These are phyloP conservation scores for Zaprionus vittiger DNA, from an alignment of 1,140 invertebrate genomes.

Conservation along the genomic window DNA sequence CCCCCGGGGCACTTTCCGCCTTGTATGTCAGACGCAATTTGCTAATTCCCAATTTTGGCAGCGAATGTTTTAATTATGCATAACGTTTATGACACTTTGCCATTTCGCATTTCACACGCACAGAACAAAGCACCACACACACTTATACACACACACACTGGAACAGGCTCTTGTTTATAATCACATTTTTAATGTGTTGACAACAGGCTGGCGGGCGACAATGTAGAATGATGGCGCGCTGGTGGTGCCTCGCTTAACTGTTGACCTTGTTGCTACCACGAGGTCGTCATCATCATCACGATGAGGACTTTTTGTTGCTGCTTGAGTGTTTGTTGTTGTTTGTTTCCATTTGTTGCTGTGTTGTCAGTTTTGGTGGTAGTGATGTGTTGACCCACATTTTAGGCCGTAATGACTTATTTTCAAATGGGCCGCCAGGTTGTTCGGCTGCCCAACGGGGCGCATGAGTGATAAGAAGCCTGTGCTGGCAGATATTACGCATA, in stretches of 20 bases:
- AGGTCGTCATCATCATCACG: slow-evolving; percentile 49
- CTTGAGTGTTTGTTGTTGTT: not conserved
- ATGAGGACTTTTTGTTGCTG: not conserved
- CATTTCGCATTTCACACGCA: slow-evolving; percentile 49
- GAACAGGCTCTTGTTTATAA: slow-evolving; percentile 49
- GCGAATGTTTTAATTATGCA: slow-evolving; percentile 72
- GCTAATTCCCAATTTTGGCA: slow-evolving; percentile 63
- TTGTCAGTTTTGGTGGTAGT: slow-evolving; percentile 17
- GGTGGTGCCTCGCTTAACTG: slow-evolving; percentile 31
- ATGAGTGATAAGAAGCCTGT: slow-evolving; percentile 47
- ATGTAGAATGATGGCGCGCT: slow-evolving; percentile 27
- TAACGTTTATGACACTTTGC: slow-evolving; percentile 64
- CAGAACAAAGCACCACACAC: slow-evolving; percentile 30
- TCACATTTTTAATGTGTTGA: slow-evolving; percentile 71
- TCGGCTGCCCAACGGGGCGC: slow-evolving; percentile 26
- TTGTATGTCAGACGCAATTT: slow-evolving; percentile 46
- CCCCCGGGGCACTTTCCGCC: not conserved
- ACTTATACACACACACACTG: slow-evolving; percentile 11
- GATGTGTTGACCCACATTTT: slow-evolving; percentile 56
- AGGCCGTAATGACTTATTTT: slow-evolving; percentile 42
- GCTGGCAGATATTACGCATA: slow-evolving; percentile 44
- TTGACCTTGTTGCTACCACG: slow-evolving; percentile 59
- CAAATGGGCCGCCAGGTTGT: slow-evolving; percentile 24
- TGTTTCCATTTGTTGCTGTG: slow-evolving; percentile 16
- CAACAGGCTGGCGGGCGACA: slow-evolving; percentile 45